Evolutionary conservation across 2,888 invertebrate genomes (phyloP), one percentile per base, ranked within the genome.

Genomic region (Pseudococcus jackbeardsleyi): DNA sequence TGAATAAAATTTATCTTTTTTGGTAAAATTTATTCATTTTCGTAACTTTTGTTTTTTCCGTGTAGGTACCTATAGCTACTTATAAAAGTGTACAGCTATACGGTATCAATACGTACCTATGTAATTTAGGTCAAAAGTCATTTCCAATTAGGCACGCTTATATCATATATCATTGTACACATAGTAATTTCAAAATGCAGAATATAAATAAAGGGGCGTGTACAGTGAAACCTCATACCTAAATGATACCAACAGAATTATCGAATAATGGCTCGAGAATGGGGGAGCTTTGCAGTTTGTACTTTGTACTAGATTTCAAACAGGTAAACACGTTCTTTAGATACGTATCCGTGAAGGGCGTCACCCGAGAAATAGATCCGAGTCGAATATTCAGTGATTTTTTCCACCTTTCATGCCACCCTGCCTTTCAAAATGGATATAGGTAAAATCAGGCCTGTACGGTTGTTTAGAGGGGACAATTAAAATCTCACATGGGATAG

Each of bases 121-220:
- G 26, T 33, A 42, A 42, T 42, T 0, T 50, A 54, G n/a, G 54
- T 54, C 54, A 54, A 54, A 54, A 54, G n/a, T 54, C 54, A 15
- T 50, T 12, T 50, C 26, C 26, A 50, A 50, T 15, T 33, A 50
- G n/a, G n/a, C n/a, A 1, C 3, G 1, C 11, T 15, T 12, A 50
- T 54, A 54, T 54, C 54, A n/a, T 2, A 8, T 54, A n/a, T 54
- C 54, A n/a, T 8, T 54, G n/a, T 4, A 54, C n/a, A n/a, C n/a
- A n/a, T n/a, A 54, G n/a, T 54, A n/a, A 33, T 33, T 33, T 33
- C n/a, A 54, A 4, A n/a, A 6, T 42, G 48, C 12, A 12, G 48
- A 50, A 50, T n/a, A 54, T n/a, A 54, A 54, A 54, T n/a, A n/a
- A 54, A 17, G 54, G n/a, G 54, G 54, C 54, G 54, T 54, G 54